Conservation (phyloP, 2,113 vertebrate species). For the Sigmodon hispidus region DNA sequence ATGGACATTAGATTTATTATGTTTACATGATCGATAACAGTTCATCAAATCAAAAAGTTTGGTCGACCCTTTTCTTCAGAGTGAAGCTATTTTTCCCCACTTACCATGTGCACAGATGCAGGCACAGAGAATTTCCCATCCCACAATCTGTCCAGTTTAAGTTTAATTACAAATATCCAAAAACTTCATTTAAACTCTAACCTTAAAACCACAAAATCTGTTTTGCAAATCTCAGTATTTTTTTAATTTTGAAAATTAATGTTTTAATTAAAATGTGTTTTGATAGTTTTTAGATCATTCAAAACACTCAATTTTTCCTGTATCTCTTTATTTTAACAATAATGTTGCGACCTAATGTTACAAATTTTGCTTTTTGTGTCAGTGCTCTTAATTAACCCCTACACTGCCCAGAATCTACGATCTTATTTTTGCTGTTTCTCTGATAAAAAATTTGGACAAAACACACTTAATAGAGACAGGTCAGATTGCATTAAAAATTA, state of each 20-base stretch:
- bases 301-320: not conserved
- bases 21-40: not conserved
- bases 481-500: too few relatives aligned
- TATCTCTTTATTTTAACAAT: not conserved
- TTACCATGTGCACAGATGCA: not conserved
- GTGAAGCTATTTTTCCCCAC: not conserved
- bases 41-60: not conserved
- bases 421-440: not conserved
- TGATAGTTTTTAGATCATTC: not conserved
- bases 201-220: not conserved
- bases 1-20: not conserved
- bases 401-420: not conserved
- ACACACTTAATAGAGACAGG: not conserved
- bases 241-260: not conserved
- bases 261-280: constrained; percentile 19
- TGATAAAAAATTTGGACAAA: not conserved
- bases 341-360: not conserved
- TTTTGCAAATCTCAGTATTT: not conserved
- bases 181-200: not conserved
- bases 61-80: not conserved
- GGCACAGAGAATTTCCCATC: not conserved
- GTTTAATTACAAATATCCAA: not conserved
- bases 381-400: not conserved
- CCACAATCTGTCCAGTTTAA: not conserved
- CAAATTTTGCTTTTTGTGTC: not conserved